A percentile compares a stretch with the other conserved stretches of the same genome.
Evolutionary conservation across 1,140 invertebrate genomes (phyloP).

Genomic region (Caenorhabditis inopinata): DNA sequence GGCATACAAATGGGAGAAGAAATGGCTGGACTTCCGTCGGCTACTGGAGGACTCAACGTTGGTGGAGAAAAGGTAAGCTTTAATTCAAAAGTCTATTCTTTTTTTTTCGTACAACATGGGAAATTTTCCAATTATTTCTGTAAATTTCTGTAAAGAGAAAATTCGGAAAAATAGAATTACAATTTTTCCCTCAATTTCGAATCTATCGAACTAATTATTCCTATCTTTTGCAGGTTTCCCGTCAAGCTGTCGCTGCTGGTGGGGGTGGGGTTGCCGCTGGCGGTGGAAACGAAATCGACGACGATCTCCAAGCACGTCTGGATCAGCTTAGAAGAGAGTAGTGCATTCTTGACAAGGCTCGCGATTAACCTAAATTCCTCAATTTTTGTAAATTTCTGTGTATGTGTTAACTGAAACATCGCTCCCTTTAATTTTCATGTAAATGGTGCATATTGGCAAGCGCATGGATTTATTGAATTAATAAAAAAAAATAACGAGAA

Average conservation of each 20-base stretch:
- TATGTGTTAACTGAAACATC: not conserved
- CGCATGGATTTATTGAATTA: not conserved
- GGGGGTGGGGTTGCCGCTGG: not conserved
- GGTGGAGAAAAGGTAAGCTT: not conserved
- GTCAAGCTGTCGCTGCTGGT: slow-evolving; percentile 16
- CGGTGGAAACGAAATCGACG: slow-evolving; percentile 31
- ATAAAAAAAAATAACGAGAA: not conserved
- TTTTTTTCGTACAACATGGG: no score
- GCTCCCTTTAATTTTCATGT: not conserved
- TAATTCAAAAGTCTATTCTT: no score
- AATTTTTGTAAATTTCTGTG: not conserved
- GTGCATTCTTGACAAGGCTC: not conserved
- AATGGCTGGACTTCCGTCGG: slow-evolving; percentile 81
- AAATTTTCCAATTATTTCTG: no score
- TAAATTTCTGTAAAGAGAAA: not conserved
- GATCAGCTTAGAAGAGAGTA: slow-evolving; percentile 35
- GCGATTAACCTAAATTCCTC: no score
- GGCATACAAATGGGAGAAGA: slow-evolving; percentile 89
- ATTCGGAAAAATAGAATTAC: not conserved
- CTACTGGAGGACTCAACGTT: slow-evolving; percentile 70
- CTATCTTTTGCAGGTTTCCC: no score
- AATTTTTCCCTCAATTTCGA: not conserved
- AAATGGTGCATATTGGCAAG: not conserved
- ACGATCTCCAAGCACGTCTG: slow-evolving; percentile 39
- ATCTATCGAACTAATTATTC: no score